phyloP scores from a whole-genome alignment of 2,797 vertebrate species.

The Buceros bicornis region DNA sequence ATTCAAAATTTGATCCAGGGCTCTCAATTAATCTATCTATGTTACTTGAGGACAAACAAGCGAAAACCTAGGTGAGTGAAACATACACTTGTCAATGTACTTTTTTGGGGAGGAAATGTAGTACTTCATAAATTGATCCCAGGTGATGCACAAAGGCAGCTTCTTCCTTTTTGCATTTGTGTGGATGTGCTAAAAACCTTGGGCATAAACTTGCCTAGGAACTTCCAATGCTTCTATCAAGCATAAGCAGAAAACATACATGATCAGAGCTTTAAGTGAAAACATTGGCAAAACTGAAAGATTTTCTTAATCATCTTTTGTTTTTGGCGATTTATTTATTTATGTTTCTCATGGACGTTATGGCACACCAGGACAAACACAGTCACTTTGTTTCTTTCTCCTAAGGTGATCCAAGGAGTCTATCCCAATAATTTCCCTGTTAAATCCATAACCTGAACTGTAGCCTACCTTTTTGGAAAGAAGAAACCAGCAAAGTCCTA shows the following conservation, averaged over 20 bases:
- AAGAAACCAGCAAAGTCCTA: background rate
- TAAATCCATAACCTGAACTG: background rate
- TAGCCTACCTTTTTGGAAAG: background rate
- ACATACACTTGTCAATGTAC: background rate
- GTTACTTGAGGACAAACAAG: conserved; percentile 43
- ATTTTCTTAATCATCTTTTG: background rate
- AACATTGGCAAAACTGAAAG: background rate
- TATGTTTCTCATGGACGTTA: background rate
- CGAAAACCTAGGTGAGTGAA: background rate
- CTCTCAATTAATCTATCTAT: conserved; percentile 10
- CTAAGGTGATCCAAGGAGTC: background rate
- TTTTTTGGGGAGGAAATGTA: background rate
- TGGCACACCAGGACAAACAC: accelerated
- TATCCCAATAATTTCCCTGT: background rate
- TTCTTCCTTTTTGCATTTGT: conserved; percentile 28
- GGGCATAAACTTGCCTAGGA: background rate
- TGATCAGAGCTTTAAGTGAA: background rate
- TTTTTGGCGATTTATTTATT: background rate
- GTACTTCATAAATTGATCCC: conserved; percentile 2
- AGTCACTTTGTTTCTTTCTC: background rate
- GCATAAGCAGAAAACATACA: background rate
- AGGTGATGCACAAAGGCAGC: background rate
- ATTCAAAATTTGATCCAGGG: conserved; percentile 30
- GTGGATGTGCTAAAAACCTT: background rate
- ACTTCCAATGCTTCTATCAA: background rate